Base-by-base conservation (phyloP, 2,888 invertebrate genomes). In the Caenorhabditis drosophilae region DNA sequence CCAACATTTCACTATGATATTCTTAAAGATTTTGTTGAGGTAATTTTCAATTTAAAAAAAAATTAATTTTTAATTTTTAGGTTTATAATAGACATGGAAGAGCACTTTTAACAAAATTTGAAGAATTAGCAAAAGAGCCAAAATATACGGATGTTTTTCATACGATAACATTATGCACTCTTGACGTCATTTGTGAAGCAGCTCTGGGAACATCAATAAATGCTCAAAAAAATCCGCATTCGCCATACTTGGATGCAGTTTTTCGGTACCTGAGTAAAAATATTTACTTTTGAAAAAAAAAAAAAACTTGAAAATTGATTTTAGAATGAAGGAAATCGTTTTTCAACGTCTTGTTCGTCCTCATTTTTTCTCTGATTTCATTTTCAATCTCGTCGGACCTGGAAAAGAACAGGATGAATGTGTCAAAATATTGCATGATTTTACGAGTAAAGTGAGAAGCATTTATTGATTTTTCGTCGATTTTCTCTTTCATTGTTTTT, bases 1-100 rank as follows among this genome's bases (percentile, higher is more conserved):
- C 86, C 86, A 22, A 84, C 86, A 3, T 86, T 86, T 70, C 86
- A 86, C 71, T 86, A 86, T 73, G 84, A 85, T 64, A 86, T 86
- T 52, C 79, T 86, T 25, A 80, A 85, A 59, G 86, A 86, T 67
- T 86, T 86, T 70, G 78, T 85, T 20, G 79, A 80, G 40, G 79
- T 77, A 18, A 38, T 12, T 18, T n/a, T n/a, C n/a, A n/a, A n/a
- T n/a, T n/a, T n/a, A 12, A 31, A 31, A 31, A 12, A 31, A 31
- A 9, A 6, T 31, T 31, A 12, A 26, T 35, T 1, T 22, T 15
- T 22, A 1, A 3, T 15, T 66, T 62, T 45, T 36, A 78, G 44
- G 84, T 86, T 4, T 85, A 85, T 76, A 86, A 86, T 73, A 82
- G 85, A 42, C 85, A 86, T 67, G 75, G 83, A 0, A 66, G 70